Conservation (phyloP, 2,113 vertebrate species). For the Pipa parva region DNA sequence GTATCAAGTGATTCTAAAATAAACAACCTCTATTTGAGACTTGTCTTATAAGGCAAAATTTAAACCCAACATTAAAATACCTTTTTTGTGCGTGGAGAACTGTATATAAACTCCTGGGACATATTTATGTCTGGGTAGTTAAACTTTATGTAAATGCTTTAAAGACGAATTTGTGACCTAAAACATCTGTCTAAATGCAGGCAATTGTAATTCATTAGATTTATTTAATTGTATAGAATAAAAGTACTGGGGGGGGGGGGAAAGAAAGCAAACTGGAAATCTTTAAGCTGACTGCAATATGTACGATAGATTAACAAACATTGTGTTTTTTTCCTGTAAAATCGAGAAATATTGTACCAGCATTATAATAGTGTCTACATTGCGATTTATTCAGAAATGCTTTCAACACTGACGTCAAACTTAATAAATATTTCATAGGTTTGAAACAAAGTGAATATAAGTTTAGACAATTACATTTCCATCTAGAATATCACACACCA, state of each 20-base stretch:
- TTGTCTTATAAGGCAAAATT: conserved; percentile 40
- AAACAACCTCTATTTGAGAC: conserved; percentile 24
- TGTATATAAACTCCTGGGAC: conserved; percentile 40
- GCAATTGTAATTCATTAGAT: conserved; percentile 22
- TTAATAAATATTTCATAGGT: conserved; percentile 17
- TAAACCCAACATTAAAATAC: conserved; percentile 32
- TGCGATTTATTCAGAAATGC: conserved; percentile 9
- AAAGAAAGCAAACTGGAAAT: background rate
- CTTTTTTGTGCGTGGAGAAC: conserved; percentile 33
- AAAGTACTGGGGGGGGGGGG: background rate
- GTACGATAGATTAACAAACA: background rate
- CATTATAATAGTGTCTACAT: background rate
- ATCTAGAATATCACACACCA: background rate
- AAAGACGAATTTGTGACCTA: conserved; percentile 38
- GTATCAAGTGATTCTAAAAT: conserved; percentile 38
- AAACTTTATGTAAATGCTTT: conserved; percentile 41
- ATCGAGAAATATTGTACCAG: background rate
- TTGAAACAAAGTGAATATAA: conserved; percentile 8
- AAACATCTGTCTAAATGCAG: conserved; percentile 31
- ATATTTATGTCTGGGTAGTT: conserved; percentile 43
- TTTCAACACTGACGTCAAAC: background rate
- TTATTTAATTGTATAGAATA: conserved; percentile 23
- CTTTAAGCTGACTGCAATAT: background rate
- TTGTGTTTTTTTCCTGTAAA: background rate
- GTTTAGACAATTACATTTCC: background rate